Evolutionary conservation across 1,140 invertebrate species (phyloP), one percentile per base, ranked within the genome.

Genomic region (Hyles vespertilio): DNA sequence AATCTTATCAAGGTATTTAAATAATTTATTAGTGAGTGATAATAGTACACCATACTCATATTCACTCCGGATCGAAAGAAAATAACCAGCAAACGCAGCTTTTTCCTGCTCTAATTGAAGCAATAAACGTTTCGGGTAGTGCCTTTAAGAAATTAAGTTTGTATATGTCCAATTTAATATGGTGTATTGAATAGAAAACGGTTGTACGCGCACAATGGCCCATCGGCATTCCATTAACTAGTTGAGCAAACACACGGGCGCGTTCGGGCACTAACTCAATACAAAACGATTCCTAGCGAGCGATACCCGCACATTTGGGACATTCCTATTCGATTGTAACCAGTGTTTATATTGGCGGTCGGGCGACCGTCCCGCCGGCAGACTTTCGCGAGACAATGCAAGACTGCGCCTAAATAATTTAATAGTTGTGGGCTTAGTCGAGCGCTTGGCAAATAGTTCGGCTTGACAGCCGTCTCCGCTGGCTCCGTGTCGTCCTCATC

Each of bases 201-300:
- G 67, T 70, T 73, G 67, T 40, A 40, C 59, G 67, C 64, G 74
- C 72, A 80, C 79, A 86, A 84, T 84, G 67, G 77, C 69, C 80
- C 76, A 80, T 81, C 77, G 84, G 80, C 71, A 81, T 86, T 81
- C 84, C 81, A 86, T 86, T 86, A 85, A 86, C 83, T 78, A 84
- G 70, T 75, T 72, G 69, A 70, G 73, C 77, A 87, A 86, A 84
- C 78, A 81, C 71, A 74, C 66, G 72, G 71, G 72, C 77, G 77
- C 77, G 73, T 80, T 71, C 73, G 71, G 69, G 56, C 59, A 63
- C 59, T 81, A 76, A 78, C 65, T 63, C 68, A 67, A 72, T 73
- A 79, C 76, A 67, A 69, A 78, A 72, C 77, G 70, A 77, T 69
- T 74, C 62, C 69, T 66, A 55, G 63, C 69, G 59, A 68, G 63